A percentile compares a stretch with the other conserved stretches of the same genome.
These are phyloP conservation scores for Hedya salicella DNA, from an alignment of 2,888 invertebrate species.

Conservation along the genomic window DNA sequence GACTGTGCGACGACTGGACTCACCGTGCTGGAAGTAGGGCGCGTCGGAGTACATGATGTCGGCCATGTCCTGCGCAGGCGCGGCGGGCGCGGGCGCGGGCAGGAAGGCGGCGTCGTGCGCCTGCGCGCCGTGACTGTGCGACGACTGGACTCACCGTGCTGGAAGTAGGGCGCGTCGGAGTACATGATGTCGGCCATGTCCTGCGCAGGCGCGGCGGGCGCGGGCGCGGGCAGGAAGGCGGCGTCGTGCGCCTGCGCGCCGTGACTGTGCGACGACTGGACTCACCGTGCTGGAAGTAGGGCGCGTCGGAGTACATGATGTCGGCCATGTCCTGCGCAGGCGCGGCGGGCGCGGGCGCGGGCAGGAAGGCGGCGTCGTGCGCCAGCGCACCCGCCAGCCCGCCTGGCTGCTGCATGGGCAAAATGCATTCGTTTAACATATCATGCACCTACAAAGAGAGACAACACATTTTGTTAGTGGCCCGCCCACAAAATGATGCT, in stretches of 20 bases:
- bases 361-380: slow-evolving; percentile 64
- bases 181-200: slow-evolving; percentile 51
- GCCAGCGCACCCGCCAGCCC: slow-evolving; percentile 55
- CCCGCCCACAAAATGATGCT: not conserved
- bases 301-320: slow-evolving; percentile 54
- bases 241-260: too few relatives aligned
- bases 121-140: too few relatives aligned
- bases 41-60: too few relatives aligned
- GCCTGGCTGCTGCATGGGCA: slow-evolving; percentile 50
- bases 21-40: too few relatives aligned
- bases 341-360: slow-evolving; percentile 53
- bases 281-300: slow-evolving; percentile 62
- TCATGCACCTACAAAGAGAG: slow-evolving; percentile 16
- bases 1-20: too few relatives aligned
- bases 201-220: slow-evolving; percentile 51
- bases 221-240: slow-evolving; percentile 58
- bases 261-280: not conserved
- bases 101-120: too few relatives aligned
- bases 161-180: slow-evolving; percentile 66
- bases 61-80: too few relatives aligned
- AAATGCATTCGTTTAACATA: slow-evolving; percentile 14
- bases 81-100: too few relatives aligned
- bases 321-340: slow-evolving; percentile 54
- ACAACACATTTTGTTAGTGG: slow-evolving; percentile 1
- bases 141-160: slow-evolving; percentile 47